These are phyloP conservation scores for Stenolophus ochropezus DNA, from an alignment of 2,888 invertebrate species.

Conservation along the genomic window DNA sequence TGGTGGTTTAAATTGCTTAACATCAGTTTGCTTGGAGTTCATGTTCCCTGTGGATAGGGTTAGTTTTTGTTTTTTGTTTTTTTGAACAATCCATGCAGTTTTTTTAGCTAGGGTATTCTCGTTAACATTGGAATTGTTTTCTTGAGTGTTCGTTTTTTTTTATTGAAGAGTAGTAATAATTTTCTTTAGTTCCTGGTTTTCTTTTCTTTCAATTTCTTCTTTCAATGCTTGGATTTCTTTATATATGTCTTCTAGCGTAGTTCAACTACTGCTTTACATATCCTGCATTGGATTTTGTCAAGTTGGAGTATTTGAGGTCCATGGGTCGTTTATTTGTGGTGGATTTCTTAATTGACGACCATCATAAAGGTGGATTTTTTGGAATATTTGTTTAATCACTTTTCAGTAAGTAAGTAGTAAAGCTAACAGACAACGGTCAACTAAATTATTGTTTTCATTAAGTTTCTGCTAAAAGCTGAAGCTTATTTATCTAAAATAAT, in stretches of 20 bases:
- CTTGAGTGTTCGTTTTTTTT: not conserved
- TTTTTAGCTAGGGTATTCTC: not conserved
- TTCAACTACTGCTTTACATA: not conserved
- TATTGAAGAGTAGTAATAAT: not conserved
- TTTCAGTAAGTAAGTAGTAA: no score
- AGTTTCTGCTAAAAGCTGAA: no score
- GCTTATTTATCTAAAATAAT: no score
- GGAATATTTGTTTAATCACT: no score
- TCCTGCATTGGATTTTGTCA: not conserved
- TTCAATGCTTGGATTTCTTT: constrained; percentile 1
- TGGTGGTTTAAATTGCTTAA: not conserved
- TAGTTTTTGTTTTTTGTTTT: not conserved
- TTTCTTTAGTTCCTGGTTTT: not conserved
- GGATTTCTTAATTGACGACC: not conserved
- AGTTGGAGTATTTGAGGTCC: not conserved
- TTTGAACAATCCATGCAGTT: constrained; percentile 7
- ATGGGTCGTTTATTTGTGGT: constrained; percentile 11
- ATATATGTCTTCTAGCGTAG: not conserved
- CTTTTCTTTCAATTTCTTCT: no score
- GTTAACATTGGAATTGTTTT: not conserved
- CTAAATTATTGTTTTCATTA: no score
- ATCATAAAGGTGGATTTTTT: not conserved
- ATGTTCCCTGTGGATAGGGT: not conserved
- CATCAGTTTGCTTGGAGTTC: not conserved
- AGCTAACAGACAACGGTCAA: no score